Percentiles rank a stretch among this genome's conserved stretches.
Evolutionary conservation across 2,888 invertebrate species (phyloP).

Genomic region (Macrophya alboannulata): DNA sequence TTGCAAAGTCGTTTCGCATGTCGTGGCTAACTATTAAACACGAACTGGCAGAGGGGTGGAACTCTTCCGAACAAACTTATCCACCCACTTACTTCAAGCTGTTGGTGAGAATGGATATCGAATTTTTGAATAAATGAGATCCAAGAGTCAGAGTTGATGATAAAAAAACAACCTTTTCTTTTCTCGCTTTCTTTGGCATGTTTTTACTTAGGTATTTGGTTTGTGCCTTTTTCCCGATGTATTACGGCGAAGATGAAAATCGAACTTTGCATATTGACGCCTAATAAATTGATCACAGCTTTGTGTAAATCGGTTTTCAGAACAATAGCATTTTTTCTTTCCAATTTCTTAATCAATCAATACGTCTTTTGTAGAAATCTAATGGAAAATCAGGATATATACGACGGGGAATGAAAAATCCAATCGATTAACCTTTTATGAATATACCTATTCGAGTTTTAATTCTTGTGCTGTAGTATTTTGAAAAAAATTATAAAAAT

Average conservation of each 20-base stretch:
- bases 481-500: neutral
- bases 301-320: neutral
- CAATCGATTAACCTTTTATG: no score
- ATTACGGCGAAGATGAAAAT: neutral
- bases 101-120: neutral
- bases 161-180: neutral
- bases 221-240: neutral
- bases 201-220: neutral
- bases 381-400: neutral
- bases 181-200: neutral
- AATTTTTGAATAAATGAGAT: neutral
- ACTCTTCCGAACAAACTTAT: neutral
- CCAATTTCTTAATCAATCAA: no score
- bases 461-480: no score
- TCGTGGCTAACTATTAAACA: neutral
- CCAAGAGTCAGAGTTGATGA: neutral
- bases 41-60: neutral
- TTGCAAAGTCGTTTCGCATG: neutral
- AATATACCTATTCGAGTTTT: no score
- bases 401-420: no score
- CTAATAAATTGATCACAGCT: slow-evolving; percentile 23
- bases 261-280: neutral
- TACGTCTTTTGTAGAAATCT: neutral
- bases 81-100: neutral
- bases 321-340: no score